Evolutionary conservation across 2,113 vertebrate genomes (phyloP).

Genomic region (Coreoperca whiteheadi): DNA sequence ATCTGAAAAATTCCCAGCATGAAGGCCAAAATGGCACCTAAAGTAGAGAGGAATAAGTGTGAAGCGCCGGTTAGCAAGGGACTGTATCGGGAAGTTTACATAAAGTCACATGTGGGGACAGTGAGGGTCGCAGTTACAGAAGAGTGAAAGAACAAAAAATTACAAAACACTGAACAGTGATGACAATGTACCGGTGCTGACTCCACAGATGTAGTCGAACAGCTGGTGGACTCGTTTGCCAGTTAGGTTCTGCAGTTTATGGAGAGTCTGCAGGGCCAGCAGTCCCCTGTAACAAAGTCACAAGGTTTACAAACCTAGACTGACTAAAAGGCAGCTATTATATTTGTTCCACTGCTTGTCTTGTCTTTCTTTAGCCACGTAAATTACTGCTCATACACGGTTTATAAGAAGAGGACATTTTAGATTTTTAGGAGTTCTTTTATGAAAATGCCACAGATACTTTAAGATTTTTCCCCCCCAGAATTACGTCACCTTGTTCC

Average conservation of each 20-base stretch:
- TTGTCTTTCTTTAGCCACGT: neutral
- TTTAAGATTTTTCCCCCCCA: neutral
- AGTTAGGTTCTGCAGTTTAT: conserved; percentile 91
- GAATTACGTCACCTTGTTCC: conserved; percentile 89
- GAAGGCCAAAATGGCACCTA: conserved; percentile 96
- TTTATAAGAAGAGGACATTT: neutral
- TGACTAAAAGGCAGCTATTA: neutral
- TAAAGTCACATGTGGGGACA: neutral
- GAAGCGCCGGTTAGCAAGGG: neutral
- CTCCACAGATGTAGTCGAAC: conserved; percentile 98
- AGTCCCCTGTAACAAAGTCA: conserved; percentile 85
- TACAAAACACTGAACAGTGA: neutral
- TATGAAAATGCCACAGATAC: neutral
- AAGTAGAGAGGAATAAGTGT: conserved; percentile 38
- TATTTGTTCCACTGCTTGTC: neutral
- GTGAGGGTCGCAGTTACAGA: neutral
- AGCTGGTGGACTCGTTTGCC: conserved; percentile 94
- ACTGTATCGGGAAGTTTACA: neutral
- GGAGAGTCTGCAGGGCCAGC: conserved; percentile 92
- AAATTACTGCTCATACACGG: neutral
- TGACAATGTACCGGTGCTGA: conserved; percentile 92
- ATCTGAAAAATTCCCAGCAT: conserved; percentile 97
- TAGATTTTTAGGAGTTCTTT: too few relatives aligned
- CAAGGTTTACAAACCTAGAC: neutral
- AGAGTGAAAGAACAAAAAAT: neutral